Percentiles rank a stretch among this genome's conserved stretches.
These are phyloP conservation scores for Hofmannophila pseudospretella DNA, from an alignment of 2,888 invertebrate species.

Conservation along the genomic window DNA sequence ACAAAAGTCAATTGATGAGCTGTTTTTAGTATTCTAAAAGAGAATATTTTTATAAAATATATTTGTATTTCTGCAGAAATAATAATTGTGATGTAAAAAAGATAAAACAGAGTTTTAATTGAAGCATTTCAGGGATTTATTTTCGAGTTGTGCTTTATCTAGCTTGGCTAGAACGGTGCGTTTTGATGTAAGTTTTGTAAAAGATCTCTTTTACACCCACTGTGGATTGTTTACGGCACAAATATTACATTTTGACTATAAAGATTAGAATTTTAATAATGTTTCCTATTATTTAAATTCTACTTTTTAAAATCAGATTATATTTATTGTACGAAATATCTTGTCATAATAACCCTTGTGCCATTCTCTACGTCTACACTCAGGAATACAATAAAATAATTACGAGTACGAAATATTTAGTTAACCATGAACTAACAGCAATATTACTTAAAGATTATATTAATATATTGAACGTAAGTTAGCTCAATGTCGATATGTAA, in stretches of 20 bases:
- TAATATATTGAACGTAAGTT: constrained; percentile 73
- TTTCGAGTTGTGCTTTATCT: constrained; percentile 67
- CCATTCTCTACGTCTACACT: constrained; percentile 67
- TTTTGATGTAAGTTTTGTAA: constrained; percentile 45
- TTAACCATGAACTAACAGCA: constrained; percentile 71
- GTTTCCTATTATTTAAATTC: too few relatives aligned
- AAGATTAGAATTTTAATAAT: too few relatives aligned
- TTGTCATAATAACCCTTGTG: constrained; percentile 73
- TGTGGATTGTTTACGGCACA: constrained; percentile 15
- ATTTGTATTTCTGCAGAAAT: constrained; percentile 62
- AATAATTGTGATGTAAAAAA: constrained; percentile 65
- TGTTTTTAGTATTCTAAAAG: constrained; percentile 50
- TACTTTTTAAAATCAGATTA: too few relatives aligned
- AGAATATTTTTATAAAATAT: constrained; percentile 63
- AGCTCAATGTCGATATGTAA: constrained; percentile 75
- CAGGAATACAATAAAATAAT: constrained; percentile 53
- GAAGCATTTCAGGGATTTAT: constrained; percentile 68
- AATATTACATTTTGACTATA: too few relatives aligned
- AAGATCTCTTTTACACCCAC: constrained; percentile 45
- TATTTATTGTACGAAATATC: constrained; percentile 45
- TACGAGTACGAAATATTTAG: constrained; percentile 51
- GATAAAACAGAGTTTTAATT: constrained; percentile 78
- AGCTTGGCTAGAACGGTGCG: constrained; percentile 70
- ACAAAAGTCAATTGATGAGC: constrained; percentile 66
- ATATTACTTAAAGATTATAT: constrained; percentile 70